phyloP scores from a whole-genome alignment of 2,888 invertebrate genomes.

The Metacarcinus magister region DNA sequence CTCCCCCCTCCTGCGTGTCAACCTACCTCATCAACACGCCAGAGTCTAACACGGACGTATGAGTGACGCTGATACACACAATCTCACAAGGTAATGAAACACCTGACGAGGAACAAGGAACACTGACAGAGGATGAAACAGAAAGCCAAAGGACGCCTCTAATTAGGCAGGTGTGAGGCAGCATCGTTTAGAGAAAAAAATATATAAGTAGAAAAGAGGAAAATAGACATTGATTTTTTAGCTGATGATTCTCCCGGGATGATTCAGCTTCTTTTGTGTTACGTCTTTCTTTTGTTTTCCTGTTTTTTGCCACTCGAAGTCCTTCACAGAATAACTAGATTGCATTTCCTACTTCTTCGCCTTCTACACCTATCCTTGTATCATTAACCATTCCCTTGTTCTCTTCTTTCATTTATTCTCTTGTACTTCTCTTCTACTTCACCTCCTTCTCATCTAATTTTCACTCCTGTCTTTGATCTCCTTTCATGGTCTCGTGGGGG shows the following conservation, averaged over 20 bases:
- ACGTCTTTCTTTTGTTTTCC: no score
- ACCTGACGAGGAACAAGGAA: neutral
- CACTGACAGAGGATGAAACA: neutral
- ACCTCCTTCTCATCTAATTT: neutral
- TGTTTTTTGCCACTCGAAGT: no score
- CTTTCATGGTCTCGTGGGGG: neutral
- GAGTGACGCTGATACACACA: conserved; percentile 4
- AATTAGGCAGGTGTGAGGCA: neutral
- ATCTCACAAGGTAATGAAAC: neutral
- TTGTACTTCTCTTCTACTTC: neutral
- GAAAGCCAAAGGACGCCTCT: neutral
- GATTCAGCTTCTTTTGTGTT: no score
- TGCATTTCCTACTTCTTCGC: no score
- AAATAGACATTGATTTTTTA: no score
- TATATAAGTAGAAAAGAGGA: neutral
- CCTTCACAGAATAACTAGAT: no score
- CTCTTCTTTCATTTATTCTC: no score
- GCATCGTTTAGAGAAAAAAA: neutral
- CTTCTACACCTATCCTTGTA: no score
- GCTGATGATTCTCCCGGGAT: no score
- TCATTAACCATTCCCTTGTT: no score
- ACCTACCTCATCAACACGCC: neutral
- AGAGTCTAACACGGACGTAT: neutral
- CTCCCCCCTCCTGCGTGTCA: neutral
- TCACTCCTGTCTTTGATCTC: neutral